These are phyloP conservation scores for Montipora sp. DNA, from an alignment of 64 coral and sea anemone species.

Conservation along the genomic window DNA sequence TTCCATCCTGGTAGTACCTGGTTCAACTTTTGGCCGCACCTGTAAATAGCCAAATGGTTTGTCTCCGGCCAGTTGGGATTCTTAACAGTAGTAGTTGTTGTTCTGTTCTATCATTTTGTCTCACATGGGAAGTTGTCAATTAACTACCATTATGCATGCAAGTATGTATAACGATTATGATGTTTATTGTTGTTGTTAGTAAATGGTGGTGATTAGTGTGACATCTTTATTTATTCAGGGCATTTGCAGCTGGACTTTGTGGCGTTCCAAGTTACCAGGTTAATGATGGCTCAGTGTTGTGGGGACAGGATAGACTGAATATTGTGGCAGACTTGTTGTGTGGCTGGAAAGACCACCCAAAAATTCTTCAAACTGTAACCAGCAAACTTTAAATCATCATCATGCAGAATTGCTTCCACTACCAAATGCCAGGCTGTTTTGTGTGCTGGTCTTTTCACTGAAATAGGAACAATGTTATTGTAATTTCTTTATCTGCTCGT, in stretches of 20 bases:
- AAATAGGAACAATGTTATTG: too few species aligned
- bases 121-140: too few species aligned
- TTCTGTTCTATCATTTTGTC: too few species aligned
- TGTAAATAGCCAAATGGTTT: too few species aligned
- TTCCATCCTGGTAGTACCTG: too few species aligned
- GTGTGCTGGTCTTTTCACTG: background rate
- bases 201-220: too few species aligned
- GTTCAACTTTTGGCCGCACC: too few species aligned
- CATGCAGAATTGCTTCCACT: background rate
- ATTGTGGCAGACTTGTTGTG: constrained; percentile 90
- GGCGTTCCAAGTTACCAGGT: constrained; percentile 99
- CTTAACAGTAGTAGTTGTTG: too few species aligned
- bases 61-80: too few species aligned
- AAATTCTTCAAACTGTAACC: background rate
- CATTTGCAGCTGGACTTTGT: constrained; percentile 79
- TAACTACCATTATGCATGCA: too few species aligned
- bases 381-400: constrained; percentile 27
- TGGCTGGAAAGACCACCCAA: constrained; percentile 81
- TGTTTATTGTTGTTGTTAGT: background rate
- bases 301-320: constrained; percentile 97
- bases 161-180: background rate
- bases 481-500: too few species aligned
- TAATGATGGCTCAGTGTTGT: constrained; percentile 80
- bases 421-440: background rate
- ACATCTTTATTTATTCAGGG: constrained; percentile 37